Evolutionary conservation across 1,140 invertebrate genomes (phyloP).

Genomic region (Drosophila erecta): DNA sequence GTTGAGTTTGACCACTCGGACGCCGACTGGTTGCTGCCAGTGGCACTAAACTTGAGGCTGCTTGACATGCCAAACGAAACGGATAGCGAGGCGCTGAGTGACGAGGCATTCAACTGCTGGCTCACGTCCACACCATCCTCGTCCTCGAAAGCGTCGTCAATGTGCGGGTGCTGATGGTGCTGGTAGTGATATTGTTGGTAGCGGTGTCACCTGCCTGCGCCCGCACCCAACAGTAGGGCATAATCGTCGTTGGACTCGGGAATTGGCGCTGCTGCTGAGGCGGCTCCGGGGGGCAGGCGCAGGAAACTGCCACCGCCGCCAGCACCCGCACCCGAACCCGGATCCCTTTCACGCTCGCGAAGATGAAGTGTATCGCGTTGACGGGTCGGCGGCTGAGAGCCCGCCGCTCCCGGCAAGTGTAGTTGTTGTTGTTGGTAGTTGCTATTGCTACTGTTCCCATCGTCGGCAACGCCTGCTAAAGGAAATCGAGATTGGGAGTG

Average conservation of each 20-base stretch:
- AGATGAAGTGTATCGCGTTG: constrained; percentile 71
- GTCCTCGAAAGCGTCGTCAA: constrained; percentile 57
- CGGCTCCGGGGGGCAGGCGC: constrained; percentile 40
- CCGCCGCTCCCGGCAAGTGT: constrained; percentile 53
- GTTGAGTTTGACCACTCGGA: constrained; percentile 82
- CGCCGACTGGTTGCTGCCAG: constrained; percentile 67
- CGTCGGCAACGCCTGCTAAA: constrained; percentile 67
- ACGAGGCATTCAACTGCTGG: constrained; percentile 67
- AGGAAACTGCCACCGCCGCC: constrained; percentile 64
- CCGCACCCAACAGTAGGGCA: constrained; percentile 69
- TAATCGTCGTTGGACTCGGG: constrained; percentile 80
- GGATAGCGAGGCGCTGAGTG: constrained; percentile 71
- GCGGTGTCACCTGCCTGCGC: constrained; percentile 78
- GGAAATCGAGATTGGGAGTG: constrained; percentile 79
- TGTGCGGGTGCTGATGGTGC: constrained; percentile 48
- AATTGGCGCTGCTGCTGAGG: constrained; percentile 69
- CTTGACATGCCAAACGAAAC: constrained; percentile 78
- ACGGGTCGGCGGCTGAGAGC: constrained; percentile 48
- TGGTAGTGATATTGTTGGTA: constrained; percentile 70
- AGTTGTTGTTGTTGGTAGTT: constrained; percentile 79
- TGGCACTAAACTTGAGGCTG: constrained; percentile 76
- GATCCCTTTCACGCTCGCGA: constrained; percentile 47
- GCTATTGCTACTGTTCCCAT: constrained; percentile 62
- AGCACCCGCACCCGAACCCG: constrained; percentile 36
- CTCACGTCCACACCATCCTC: constrained; percentile 70